These are phyloP conservation scores for Hemibagrus guttatus DNA, from an alignment of 2,797 vertebrate genomes.

Conservation along the genomic window DNA sequence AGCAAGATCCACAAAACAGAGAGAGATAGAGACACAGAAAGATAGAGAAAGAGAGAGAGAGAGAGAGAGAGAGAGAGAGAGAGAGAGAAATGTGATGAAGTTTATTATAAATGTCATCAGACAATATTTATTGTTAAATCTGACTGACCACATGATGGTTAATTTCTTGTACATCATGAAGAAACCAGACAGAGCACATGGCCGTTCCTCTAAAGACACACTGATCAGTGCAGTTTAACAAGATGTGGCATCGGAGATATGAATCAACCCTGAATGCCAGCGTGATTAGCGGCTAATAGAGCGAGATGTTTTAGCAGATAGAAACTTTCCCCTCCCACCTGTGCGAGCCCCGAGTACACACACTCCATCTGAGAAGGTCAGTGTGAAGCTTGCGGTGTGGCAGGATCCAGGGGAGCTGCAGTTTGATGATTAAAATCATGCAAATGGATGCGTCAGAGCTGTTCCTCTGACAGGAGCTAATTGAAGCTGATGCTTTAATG, in stretches of 20 bases:
- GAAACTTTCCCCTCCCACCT: not conserved
- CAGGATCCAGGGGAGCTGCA: not conserved
- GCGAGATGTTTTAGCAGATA: not conserved
- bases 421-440: constrained; percentile 30
- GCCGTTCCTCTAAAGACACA: no score
- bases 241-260: no score
- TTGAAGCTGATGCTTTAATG: constrained; percentile 28
- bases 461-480: constrained; percentile 42
- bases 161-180: not conserved
- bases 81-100: no score
- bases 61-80: no score
- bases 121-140: no score
- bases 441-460: constrained; percentile 21
- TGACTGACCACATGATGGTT: no score
- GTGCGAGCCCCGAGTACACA: not conserved
- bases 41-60: no score
- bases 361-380: constrained; percentile 10
- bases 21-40: no score
- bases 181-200: no score
- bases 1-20: not conserved
- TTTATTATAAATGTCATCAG: no score
- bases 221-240: no score
- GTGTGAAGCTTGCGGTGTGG: no score
- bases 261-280: not conserved
- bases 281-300: not conserved